Evolutionary conservation across 2,113 vertebrate species (phyloP), one percentile per base, ranked within the genome.

Genomic region (Amia ocellicauda): DNA sequence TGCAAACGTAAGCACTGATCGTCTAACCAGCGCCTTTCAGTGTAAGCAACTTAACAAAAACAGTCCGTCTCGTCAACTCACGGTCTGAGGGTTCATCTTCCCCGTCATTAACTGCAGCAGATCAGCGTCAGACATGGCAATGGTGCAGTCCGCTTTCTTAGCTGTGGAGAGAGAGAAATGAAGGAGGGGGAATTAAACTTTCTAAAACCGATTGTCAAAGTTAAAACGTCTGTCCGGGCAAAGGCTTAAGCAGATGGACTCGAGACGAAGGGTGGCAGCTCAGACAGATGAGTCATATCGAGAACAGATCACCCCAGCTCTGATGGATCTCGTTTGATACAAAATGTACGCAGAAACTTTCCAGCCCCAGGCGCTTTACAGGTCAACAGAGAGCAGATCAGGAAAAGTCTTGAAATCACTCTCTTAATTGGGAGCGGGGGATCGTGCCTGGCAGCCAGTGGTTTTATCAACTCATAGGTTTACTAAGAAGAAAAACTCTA

Each of bases 81-180:
- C 94, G 45, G 83, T 91, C 78, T 96, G 93, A 68, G 95, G 87
- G 68, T 97, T 95, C 83, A 97, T 80, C 78, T 91, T 91, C 57
- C 96, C 96, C 0, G 92, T 97, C 94, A 98, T 96, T 76, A 99
- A 40, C 27, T 89, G 83, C 57, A 93, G 69, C 20, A 98, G 80
- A 67, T 98, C 94, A 0, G 79, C 16, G 20, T 99, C 96, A n/a
- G 87, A 80, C 86, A 96, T 90, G 16, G 88, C 72, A 56, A 99
- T 87, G 0, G 89, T 94, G 60, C 94, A 97, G 72, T 98, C 94
- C 0, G 92, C 88, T 75, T 91, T 95, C 80, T 91, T 86, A 74
- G 83, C 95, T 98, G 79, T 49, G 77, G 20, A 47, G 8, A 14
- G 43, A 26, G 50, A 8, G n/a, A 47, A 20, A 62, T 52, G 31